A percentile compares a stretch with the other conserved stretches of the same genome.
Evolutionary conservation across 2,113 vertebrate genomes (phyloP).

Genomic region (Machaerirhynchus nigripectus): DNA sequence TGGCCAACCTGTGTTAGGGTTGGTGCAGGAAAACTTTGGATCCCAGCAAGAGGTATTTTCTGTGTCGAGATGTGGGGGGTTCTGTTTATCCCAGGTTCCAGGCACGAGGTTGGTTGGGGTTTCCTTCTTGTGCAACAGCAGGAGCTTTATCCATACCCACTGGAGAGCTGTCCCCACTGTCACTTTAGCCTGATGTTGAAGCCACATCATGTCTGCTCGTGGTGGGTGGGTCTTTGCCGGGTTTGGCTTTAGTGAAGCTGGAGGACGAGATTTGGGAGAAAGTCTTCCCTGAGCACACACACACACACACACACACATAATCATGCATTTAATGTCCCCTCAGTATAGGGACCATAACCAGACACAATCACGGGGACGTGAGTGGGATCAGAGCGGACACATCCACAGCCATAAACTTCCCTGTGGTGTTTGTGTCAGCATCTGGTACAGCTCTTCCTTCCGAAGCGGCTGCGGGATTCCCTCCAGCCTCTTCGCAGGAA

Average conservation of each 20-base stretch:
- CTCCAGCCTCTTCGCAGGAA: neutral
- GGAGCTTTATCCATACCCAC: neutral
- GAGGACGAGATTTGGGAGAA: neutral
- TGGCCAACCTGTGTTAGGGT: conserved; percentile 44
- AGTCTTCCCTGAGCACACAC: neutral
- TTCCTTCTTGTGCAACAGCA: neutral
- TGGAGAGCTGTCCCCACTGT: neutral
- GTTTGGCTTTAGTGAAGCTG: neutral
- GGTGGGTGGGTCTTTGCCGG: neutral
- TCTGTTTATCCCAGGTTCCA: neutral
- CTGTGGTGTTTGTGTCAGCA: neutral
- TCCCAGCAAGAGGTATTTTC: neutral
- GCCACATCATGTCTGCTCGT: neutral
- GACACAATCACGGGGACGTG: neutral
- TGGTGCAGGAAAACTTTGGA: neutral
- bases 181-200: neutral
- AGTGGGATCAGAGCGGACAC: neutral
- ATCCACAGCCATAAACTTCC: neutral
- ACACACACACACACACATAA: no score
- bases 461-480: neutral
- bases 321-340: neutral
- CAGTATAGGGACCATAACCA: neutral
- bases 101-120: neutral
- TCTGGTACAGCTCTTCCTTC: neutral
- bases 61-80: neutral